Evolutionary conservation across 2,888 invertebrate species (phyloP), one percentile per base, ranked within the genome.

Genomic region (Xestobium rufovillosum): DNA sequence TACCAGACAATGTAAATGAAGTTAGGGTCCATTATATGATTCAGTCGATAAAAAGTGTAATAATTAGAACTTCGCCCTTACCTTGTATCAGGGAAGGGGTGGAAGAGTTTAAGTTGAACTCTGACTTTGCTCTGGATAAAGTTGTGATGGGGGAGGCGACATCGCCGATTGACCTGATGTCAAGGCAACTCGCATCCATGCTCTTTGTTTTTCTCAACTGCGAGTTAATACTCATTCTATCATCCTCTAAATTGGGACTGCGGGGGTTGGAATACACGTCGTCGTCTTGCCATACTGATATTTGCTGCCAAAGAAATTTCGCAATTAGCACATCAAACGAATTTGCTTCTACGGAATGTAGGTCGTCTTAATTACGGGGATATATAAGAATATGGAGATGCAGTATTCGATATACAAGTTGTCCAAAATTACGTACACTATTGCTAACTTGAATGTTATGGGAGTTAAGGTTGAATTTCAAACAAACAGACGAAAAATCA

Each of bases 111-210:
- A 90, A 67, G 68, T 90, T 89, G 56, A 83, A 86, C 63, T 90
- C 90, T 10, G 90, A 90, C 65, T 88, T 86, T 48, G 90, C 89
- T 51, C 89, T 75, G 27, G 83, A 81, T 16, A 83, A 60, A 3
- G 78, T 76, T 51, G 78, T 75, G 30, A 77, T 65, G 23, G 79
- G 80, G 6, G 77, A 75, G 17, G 73, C 75, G 36, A 75, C 71
- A 37, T 78, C 77, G 27, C 72, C 75, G 54, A 84, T 73, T 50
- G 81, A 79, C 43, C 87, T 75, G 52, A 89, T 79, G 55, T 89
- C 89, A 44, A 88, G 71, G 56, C 86, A 88, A 2, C 87, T 87
- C 2, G 89, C 89, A 58, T 90, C 90, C 66, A 90, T 86, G 44
- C 89, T 88, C 56, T 87, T 78, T 8, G 89, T 87, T 66, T 90